phyloP scores from a whole-genome alignment of 1,140 invertebrate species.

The Steinernema feltiae region DNA sequence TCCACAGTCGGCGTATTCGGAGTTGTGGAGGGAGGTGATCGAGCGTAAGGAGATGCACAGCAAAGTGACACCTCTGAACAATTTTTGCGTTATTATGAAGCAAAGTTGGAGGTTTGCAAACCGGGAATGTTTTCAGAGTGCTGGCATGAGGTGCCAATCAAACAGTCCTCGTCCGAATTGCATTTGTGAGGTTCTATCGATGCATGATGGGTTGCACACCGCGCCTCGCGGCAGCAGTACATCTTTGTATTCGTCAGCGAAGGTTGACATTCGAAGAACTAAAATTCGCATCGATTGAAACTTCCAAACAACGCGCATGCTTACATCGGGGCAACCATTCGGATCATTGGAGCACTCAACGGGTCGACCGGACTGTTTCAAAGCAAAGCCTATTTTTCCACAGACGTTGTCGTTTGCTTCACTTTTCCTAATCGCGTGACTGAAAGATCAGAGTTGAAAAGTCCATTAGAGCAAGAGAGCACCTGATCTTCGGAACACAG shows the following conservation, averaged over 20 bases:
- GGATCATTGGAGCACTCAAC: conserved; percentile 27
- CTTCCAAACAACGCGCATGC: no score
- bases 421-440: conserved; percentile 15
- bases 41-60: not conserved
- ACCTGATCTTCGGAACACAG: not conserved
- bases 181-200: not conserved
- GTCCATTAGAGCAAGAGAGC: no score
- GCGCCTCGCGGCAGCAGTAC: conserved; percentile 32
- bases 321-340: conserved; percentile 17
- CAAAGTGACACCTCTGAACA: conserved; percentile 7
- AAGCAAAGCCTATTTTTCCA: conserved; percentile 4
- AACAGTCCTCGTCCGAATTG: conserved; percentile 31
- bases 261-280: conserved; percentile 32
- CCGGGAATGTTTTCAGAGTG: conserved; percentile 17
- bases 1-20: not conserved
- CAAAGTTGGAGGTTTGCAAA: not conserved
- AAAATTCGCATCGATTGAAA: not conserved
- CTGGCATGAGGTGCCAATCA: conserved; percentile 25
- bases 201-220: conserved; percentile 25
- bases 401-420: conserved; percentile 10
- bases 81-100: conserved; percentile 12
- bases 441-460: not conserved
- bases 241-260: conserved; percentile 34
- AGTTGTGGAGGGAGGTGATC: not conserved
- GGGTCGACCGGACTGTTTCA: not conserved